Conservation (phyloP, 2,888 invertebrate genomes). For the Nomada ferruginata region DNA sequence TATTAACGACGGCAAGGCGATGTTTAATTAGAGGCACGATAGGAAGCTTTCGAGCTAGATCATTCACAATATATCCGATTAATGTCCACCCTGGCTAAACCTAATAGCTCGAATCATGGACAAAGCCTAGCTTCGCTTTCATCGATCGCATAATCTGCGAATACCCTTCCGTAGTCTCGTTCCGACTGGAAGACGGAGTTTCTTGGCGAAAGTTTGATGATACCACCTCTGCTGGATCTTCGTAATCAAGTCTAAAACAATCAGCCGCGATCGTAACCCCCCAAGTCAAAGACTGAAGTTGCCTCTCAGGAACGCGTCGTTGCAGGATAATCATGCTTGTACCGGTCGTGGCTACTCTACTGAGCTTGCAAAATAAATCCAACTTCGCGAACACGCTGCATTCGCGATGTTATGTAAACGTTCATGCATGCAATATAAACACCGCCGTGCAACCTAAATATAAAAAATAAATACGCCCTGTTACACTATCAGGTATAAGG, state of each 20-base stretch:
- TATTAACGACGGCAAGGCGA: not conserved
- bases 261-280: constrained; percentile 31
- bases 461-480: not conserved
- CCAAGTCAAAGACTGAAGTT: constrained; percentile 48
- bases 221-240: constrained; percentile 29
- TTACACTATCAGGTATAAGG: not conserved
- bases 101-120: constrained; percentile 34
- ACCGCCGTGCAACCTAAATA: no score
- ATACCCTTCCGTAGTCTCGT: constrained; percentile 35
- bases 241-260: constrained; percentile 53
- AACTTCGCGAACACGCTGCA: not conserved
- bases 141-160: constrained; percentile 57
- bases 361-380: constrained; percentile 6
- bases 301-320: constrained; percentile 7
- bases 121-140: constrained; percentile 39
- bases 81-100: constrained; percentile 14
- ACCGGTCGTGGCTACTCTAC: not conserved
- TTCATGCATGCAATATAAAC: no score
- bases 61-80: constrained; percentile 34
- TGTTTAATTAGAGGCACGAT: constrained; percentile 19
- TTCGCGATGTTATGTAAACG: not conserved
- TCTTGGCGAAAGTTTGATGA: constrained; percentile 61
- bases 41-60: constrained; percentile 7
- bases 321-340: constrained; percentile 22
- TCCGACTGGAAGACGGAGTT: constrained; percentile 21